Evolutionary conservation across 2,113 vertebrate genomes (phyloP).

Genomic region (Dasyurus viverrinus): DNA sequence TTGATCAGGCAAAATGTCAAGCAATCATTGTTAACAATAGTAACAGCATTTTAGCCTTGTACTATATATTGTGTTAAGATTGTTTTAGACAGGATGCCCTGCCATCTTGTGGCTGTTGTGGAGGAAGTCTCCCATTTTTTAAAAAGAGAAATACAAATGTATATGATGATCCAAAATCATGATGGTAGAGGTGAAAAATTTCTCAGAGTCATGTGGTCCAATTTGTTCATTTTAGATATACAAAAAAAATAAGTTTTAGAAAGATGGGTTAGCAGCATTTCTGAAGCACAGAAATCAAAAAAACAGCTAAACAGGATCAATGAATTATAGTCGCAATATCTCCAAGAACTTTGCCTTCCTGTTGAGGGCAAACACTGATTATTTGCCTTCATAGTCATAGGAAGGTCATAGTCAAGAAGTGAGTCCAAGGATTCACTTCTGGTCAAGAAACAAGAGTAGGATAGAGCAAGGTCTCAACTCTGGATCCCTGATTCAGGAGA

Average conservation of each 20-base stretch:
- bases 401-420: not conserved
- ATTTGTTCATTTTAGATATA: not conserved
- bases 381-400: not conserved
- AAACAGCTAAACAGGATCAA: not conserved
- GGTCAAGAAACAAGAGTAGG: not conserved
- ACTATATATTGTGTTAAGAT: rapidly evolving
- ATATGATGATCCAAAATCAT: not conserved
- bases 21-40: not conserved
- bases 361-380: not conserved
- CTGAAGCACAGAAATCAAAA: not conserved
- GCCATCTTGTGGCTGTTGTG: conserved; percentile 23
- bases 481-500: not conserved
- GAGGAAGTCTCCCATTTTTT: not conserved
- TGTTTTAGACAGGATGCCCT: rapidly evolving
- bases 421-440: not conserved
- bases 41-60: rapidly evolving
- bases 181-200: not conserved
- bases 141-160: not conserved
- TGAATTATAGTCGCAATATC: not conserved
- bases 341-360: not conserved
- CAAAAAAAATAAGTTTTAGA: not conserved
- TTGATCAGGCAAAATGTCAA: not conserved
- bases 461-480: not conserved
- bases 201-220: not conserved
- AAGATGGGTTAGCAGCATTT: not conserved